Conservation (phyloP, 2,888 invertebrate genomes). For the Pammene aurita region DNA sequence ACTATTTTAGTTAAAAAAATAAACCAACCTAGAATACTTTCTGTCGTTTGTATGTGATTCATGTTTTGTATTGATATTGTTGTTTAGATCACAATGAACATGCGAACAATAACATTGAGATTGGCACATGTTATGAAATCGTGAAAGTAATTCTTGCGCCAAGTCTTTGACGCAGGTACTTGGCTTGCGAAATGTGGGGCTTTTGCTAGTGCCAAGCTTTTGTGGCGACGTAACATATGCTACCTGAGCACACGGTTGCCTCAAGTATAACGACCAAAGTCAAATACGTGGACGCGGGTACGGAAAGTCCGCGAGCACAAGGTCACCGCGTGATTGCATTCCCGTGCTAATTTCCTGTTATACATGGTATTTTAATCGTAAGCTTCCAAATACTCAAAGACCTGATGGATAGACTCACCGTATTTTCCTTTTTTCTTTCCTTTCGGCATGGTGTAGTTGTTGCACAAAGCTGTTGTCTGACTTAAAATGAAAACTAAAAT, state of each 20-base stretch:
- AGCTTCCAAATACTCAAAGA: conserved; percentile 30
- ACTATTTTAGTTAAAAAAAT: neutral
- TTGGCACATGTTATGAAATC: conserved; percentile 54
- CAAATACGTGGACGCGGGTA: conserved; percentile 62
- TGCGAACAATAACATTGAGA: conserved; percentile 43
- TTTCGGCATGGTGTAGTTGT: conserved; percentile 87
- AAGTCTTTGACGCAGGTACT: conserved; percentile 17
- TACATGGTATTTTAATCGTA: conserved; percentile 42
- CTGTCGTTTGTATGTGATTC: neutral
- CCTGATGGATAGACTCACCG: conserved; percentile 76
- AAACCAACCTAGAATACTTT: conserved; percentile 1
- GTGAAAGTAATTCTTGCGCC: conserved; percentile 53
- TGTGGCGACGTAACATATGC: conserved; percentile 57
- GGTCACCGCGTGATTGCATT: conserved; percentile 80
- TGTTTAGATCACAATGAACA: conserved; percentile 34
- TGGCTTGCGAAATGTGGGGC: conserved; percentile 31
- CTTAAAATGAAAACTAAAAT: conserved; percentile 80
- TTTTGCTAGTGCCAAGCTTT: conserved; percentile 33
- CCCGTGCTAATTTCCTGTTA: conserved; percentile 62
- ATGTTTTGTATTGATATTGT: conserved; percentile 10
- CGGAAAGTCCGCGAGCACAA: conserved; percentile 73
- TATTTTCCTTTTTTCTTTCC: conserved; percentile 89
- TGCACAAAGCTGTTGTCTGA: conserved; percentile 55
- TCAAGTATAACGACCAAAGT: conserved; percentile 53
- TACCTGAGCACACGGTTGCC: conserved; percentile 48